Evolutionary conservation across 2,797 vertebrate genomes (phyloP).

Genomic region (Xenentodon cancila): DNA sequence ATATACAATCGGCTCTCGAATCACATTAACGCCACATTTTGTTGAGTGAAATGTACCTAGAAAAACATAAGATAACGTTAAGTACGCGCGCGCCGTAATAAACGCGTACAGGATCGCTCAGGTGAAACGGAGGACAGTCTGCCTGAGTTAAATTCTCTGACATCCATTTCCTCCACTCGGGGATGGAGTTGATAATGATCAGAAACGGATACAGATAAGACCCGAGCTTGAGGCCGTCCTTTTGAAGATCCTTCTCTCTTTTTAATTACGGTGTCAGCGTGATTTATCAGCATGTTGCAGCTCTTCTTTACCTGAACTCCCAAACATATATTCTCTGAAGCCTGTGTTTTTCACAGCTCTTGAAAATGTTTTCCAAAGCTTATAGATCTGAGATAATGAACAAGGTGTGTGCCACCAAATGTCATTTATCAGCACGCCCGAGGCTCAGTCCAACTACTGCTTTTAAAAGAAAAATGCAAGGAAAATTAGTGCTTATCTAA

Average conservation of each 20-base stretch:
- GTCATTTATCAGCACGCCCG: conserved; percentile 12
- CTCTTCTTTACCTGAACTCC: conserved; percentile 31
- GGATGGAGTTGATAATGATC: conserved; percentile 55
- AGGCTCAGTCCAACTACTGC: not conserved
- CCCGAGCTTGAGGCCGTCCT: conserved; percentile 38
- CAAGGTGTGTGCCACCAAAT: not conserved
- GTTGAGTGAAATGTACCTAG: not conserved
- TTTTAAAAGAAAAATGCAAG: not conserved
- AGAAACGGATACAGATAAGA: conserved; percentile 60
- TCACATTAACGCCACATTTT: too few relatives aligned
- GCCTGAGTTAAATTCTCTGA: conserved; percentile 35
- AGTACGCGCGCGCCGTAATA: not conserved
- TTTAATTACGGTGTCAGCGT: conserved; percentile 71
- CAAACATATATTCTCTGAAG: conserved; percentile 9
- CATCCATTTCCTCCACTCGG: conserved; percentile 58
- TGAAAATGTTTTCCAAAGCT: conserved; percentile 13
- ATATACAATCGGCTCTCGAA: too few relatives aligned
- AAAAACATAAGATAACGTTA: not conserved
- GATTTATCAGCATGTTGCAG: conserved; percentile 57
- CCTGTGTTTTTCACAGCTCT: conserved; percentile 2
- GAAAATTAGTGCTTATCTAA: too few relatives aligned
- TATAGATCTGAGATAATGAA: conserved; percentile 9
- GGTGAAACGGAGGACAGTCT: conserved; percentile 38
- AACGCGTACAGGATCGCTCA: conserved; percentile 6
- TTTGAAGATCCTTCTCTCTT: conserved; percentile 35